Conservation (phyloP, 2,113 vertebrate genomes). For the Ammospiza caudacuta region DNA sequence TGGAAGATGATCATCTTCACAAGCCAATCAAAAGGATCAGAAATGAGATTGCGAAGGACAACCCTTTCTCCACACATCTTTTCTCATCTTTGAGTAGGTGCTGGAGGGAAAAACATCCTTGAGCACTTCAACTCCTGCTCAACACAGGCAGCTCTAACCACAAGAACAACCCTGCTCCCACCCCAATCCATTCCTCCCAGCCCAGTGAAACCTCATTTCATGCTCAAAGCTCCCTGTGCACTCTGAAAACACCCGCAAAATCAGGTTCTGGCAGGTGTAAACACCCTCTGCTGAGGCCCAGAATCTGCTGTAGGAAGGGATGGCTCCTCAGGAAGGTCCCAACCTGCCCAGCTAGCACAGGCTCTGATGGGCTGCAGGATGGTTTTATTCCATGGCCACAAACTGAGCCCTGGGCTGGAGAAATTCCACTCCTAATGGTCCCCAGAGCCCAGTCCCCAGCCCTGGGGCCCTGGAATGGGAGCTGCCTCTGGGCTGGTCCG, state of each 20-base stretch:
- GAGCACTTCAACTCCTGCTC: background rate
- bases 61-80: background rate
- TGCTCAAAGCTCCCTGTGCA: background rate
- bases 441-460: background rate
- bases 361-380: background rate
- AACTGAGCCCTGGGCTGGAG: background rate
- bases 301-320: background rate
- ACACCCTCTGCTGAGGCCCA: background rate
- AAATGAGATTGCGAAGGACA: background rate
- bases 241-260: background rate
- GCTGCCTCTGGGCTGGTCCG: background rate
- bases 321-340: background rate
- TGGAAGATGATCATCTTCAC: background rate
- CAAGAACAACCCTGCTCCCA: background rate
- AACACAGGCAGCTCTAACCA: background rate
- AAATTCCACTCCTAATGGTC: background rate
- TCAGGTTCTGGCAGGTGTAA: background rate
- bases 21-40: background rate
- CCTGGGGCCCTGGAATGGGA: background rate
- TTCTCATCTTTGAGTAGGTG: background rate
- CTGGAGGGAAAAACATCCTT: background rate
- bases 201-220: background rate
- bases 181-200: fast-evolving
- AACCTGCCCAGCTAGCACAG: background rate
- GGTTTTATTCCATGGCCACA: background rate